A percentile compares a stretch with the other conserved stretches of the same genome.
These are phyloP conservation scores for Pseudococcus longispinus DNA, from an alignment of 2,888 invertebrate species.

Conservation along the genomic window DNA sequence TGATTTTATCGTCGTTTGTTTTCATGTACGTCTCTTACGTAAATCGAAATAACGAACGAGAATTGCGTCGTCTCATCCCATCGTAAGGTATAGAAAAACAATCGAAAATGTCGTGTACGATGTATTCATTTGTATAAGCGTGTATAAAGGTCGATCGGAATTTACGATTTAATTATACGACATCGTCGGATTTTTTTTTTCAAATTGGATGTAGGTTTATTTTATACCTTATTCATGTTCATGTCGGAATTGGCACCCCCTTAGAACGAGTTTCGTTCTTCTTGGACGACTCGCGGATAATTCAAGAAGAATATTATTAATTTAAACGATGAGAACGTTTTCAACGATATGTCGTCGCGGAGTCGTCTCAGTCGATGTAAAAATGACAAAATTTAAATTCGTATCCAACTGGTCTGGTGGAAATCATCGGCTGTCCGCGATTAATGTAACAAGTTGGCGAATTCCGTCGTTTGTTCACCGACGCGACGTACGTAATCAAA, in stretches of 20 bases:
- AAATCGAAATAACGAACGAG: slow-evolving; percentile 4
- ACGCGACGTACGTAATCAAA: neutral
- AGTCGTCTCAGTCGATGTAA: neutral
- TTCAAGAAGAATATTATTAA: neutral
- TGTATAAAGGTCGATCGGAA: slow-evolving; percentile 4
- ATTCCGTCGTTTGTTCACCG: neutral
- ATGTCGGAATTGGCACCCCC: neutral
- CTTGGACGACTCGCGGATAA: neutral
- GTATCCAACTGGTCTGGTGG: neutral
- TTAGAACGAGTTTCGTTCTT: neutral
- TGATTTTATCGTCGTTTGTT: neutral
- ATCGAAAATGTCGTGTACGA: slow-evolving; percentile 14
- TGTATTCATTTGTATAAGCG: neutral
- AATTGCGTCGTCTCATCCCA: neutral
- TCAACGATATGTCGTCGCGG: neutral
- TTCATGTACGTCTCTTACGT: neutral
- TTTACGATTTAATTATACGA: slow-evolving; percentile 32
- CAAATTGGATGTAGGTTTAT: neutral
- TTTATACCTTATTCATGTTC: neutral
- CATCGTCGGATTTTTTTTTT: neutral
- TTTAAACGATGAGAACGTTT: neutral
- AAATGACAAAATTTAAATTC: slow-evolving; percentile 1
- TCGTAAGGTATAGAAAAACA: slow-evolving; percentile 11
- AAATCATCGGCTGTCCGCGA: neutral
- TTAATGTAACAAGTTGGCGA: neutral